Evolutionary conservation across 1,140 invertebrate genomes (phyloP).

Genomic region (Lithobius niger): DNA sequence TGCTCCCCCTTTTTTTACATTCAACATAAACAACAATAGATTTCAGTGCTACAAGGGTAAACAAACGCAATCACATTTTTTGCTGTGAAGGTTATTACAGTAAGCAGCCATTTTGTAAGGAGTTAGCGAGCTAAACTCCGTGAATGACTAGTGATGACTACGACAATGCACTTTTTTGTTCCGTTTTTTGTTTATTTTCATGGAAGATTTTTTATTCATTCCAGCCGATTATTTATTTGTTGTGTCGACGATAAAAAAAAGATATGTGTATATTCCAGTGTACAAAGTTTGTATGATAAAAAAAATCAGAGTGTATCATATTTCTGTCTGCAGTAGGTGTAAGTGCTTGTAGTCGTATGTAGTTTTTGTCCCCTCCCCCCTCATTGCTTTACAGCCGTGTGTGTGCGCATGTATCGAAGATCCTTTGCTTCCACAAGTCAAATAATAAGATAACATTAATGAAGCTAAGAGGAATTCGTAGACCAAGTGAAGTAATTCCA

Average conservation of each 20-base stretch:
- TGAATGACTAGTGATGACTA: neutral
- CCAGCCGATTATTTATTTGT: neutral
- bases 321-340: neutral
- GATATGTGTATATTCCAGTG: neutral
- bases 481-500: neutral
- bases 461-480: neutral
- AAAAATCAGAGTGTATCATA: neutral
- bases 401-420: neutral
- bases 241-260: neutral
- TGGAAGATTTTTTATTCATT: neutral
- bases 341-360: neutral
- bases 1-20: too few species aligned
- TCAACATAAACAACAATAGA: too few species aligned
- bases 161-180: neutral
- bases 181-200: neutral
- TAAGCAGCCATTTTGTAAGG: too few species aligned
- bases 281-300: slow-evolving; percentile 7
- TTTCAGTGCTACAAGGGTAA: too few species aligned
- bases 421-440: neutral
- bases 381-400: neutral
- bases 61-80: too few species aligned
- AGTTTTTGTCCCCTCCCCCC: neutral
- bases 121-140: neutral
- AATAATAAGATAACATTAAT: neutral
- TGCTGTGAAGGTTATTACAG: too few species aligned